Percentiles rank a stretch among this genome's conserved stretches.
These are phyloP conservation scores for Rhinella marina DNA, from an alignment of 2,797 vertebrate genomes.

Conservation along the genomic window DNA sequence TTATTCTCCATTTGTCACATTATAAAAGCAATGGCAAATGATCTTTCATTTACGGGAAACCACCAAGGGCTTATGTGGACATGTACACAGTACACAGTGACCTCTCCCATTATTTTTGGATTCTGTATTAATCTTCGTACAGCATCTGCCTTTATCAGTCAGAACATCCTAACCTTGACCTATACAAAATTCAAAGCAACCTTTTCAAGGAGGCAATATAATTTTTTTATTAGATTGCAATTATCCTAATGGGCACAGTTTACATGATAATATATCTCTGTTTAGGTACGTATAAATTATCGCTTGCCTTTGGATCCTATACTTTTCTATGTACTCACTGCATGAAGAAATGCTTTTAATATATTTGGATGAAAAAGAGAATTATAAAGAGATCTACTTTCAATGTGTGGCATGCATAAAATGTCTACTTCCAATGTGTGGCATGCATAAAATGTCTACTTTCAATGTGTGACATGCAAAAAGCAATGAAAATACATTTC, in stretches of 20 bases:
- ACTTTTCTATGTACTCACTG: neutral
- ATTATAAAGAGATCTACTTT: neutral
- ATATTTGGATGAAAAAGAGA: neutral
- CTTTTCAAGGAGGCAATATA: neutral
- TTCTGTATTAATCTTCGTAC: slow-evolving; percentile 42
- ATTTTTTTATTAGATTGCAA: slow-evolving; percentile 23
- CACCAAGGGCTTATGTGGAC: slow-evolving; percentile 26
- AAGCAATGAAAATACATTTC: neutral
- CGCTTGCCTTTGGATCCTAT: neutral
- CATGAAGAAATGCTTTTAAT: neutral
- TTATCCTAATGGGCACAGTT: slow-evolving; percentile 23
- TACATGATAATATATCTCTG: neutral
- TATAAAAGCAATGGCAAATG: slow-evolving; percentile 30
- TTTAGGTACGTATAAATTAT: neutral
- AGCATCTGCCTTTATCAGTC: slow-evolving; percentile 31
- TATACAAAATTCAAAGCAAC: slow-evolving; percentile 22
- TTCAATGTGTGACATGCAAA: neutral
- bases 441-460: neutral
- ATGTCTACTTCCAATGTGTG: neutral
- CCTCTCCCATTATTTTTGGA: slow-evolving; percentile 44
- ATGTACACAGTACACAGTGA: slow-evolving; percentile 35
- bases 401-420: too few relatives aligned
- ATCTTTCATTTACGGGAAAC: slow-evolving; percentile 24
- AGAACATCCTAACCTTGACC: slow-evolving; percentile 42
- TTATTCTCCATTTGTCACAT: slow-evolving; percentile 24